Conservation (phyloP, 35 echinoderm and acorn worm species). For the Stichopus chloronotus region DNA sequence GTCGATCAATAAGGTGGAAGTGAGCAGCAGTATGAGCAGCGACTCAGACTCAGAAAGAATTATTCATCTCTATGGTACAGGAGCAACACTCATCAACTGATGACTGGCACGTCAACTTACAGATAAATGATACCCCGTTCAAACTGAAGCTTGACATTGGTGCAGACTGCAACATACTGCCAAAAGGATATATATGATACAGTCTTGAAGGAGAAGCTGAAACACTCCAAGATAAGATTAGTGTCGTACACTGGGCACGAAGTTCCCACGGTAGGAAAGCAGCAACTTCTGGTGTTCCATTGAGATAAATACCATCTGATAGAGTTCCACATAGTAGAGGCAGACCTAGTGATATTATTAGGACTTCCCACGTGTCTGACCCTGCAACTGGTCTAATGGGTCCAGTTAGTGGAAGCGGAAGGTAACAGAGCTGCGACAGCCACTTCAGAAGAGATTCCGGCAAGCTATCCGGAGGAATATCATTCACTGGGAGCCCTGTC, state of each 20-base stretch:
- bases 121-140: background rate
- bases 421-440: background rate
- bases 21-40: no score
- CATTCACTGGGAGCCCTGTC: no score
- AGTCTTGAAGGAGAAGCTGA: background rate
- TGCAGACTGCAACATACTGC: slow-evolving; percentile 21
- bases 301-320: background rate
- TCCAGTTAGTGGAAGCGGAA: background rate
- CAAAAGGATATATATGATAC: background rate
- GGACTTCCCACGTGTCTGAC: background rate
- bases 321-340: background rate
- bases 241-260: slow-evolving; percentile 13
- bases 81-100: background rate
- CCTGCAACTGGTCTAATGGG: background rate
- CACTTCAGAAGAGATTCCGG: no score
- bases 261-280: background rate
- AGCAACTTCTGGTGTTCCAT: background rate
- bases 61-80: no score
- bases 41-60: background rate
- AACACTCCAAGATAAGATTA: background rate
- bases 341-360: background rate
- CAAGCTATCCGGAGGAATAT: no score
- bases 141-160: slow-evolving; percentile 37
- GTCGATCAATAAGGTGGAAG: no score
- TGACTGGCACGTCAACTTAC: background rate